A percentile compares a stretch with the other conserved stretches of the same genome.
Evolutionary conservation across 1,140 invertebrate species (phyloP).

Genomic region (Drosophila seguyi): DNA sequence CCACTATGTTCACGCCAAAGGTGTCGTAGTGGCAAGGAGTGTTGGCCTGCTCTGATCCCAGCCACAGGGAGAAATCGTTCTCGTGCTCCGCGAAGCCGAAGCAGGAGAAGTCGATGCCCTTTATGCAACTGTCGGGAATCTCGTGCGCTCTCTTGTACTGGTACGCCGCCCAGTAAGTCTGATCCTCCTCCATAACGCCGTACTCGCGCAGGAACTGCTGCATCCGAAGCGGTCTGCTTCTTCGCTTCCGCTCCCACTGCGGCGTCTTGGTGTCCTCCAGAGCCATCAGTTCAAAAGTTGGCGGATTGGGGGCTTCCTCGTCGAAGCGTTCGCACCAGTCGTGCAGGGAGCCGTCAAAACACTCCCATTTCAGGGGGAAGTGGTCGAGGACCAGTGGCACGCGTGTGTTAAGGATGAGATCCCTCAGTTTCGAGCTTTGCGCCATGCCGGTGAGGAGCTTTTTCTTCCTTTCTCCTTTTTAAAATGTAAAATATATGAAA

Average conservation of each 20-base stretch:
- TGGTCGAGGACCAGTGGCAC: slow-evolving; percentile 67
- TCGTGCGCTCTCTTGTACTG: slow-evolving; percentile 85
- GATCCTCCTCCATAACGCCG: slow-evolving; percentile 57
- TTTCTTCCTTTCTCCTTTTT: too few relatives aligned
- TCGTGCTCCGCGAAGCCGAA: slow-evolving; percentile 90
- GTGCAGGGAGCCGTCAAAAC: slow-evolving; percentile 72
- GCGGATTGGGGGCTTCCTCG: slow-evolving; percentile 62
- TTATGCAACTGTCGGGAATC: slow-evolving; percentile 52
- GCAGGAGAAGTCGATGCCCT: slow-evolving; percentile 69
- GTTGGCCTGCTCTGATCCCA: slow-evolving; percentile 94
- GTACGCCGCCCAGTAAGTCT: slow-evolving; percentile 87
- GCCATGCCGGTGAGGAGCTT: slow-evolving; percentile 9
- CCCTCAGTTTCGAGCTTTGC: slow-evolving; percentile 38
- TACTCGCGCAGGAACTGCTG: slow-evolving; percentile 87
- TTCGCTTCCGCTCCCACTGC: slow-evolving; percentile 91
- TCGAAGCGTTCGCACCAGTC: slow-evolving; percentile 86
- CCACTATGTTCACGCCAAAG: slow-evolving; percentile 97
- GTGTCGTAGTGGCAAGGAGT: slow-evolving; percentile 98
- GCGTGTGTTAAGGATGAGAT: slow-evolving; percentile 71
- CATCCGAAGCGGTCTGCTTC: slow-evolving; percentile 86
- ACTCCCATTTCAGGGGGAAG: slow-evolving; percentile 68
- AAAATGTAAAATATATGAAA: too few relatives aligned
- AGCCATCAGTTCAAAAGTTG: slow-evolving; percentile 85
- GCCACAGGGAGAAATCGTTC: slow-evolving; percentile 94
- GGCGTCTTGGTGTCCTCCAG: slow-evolving; percentile 86